These are phyloP conservation scores for Proctacanthus coquilletti DNA, from an alignment of 1,140 invertebrate genomes.

Conservation along the genomic window DNA sequence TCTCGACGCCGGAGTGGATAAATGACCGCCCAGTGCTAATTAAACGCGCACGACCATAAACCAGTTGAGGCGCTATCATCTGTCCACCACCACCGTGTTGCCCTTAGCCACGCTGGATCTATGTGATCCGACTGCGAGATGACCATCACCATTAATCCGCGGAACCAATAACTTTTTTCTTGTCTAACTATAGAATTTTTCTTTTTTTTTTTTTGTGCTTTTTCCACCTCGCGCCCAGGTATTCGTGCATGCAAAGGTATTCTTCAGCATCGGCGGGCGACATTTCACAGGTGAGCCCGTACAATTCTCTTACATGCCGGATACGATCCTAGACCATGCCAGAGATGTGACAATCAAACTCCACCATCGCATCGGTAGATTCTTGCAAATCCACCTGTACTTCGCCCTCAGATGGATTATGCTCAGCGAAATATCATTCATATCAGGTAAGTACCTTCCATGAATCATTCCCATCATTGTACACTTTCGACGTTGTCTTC, in stretches of 20 bases:
- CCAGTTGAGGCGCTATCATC: too few relatives aligned
- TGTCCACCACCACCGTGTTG: too few relatives aligned
- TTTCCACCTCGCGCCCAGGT: too few relatives aligned
- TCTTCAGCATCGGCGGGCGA: constrained; percentile 61
- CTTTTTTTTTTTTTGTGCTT: constrained; percentile 9
- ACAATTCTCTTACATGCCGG: constrained; percentile 56
- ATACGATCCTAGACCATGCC: constrained; percentile 62
- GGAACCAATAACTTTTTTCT: too few relatives aligned
- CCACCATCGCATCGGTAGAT: constrained; percentile 57
- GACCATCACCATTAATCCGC: too few relatives aligned
- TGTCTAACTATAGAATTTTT: constrained; percentile 2
- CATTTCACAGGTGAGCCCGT: constrained; percentile 42
- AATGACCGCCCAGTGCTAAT: too few relatives aligned
- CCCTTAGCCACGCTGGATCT: too few relatives aligned
- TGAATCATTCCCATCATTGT: too few relatives aligned
- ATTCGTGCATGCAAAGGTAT: constrained; percentile 49
- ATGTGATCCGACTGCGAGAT: too few relatives aligned
- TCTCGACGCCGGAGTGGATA: too few relatives aligned
- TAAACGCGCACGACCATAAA: too few relatives aligned
- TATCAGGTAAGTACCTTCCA: constrained; percentile 45
- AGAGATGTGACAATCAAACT: constrained; percentile 70
- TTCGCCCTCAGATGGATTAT: constrained; percentile 77
- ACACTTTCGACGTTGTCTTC: too few relatives aligned
- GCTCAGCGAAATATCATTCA: constrained; percentile 71
- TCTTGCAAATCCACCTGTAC: constrained; percentile 63